Evolutionary conservation across 2,888 invertebrate genomes (phyloP), one percentile per base, ranked within the genome.

Genomic region (Blastobasis adustella): DNA sequence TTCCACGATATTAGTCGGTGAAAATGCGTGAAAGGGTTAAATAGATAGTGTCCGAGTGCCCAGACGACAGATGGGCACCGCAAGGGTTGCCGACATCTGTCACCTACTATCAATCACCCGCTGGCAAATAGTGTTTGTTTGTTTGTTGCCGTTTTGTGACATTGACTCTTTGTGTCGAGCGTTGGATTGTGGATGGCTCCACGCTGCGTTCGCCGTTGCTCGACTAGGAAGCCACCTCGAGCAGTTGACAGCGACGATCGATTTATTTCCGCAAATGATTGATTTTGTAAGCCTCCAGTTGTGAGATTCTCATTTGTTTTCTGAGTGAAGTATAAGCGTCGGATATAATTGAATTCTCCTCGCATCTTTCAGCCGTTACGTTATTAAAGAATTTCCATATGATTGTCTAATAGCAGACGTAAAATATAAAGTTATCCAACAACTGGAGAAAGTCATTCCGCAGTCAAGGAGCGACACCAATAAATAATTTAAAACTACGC

Each of bases 1-100:
- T 23, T 23, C 23, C 23, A 23, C 23, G 23, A 23, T 23, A 23
- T 23, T 23, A 23, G 23, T 23, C 58, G 65, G 62, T 64, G 58
- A 69, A 67, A 67, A 62, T 69, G 65, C 59, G 62, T 65, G 69
- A 67, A 63, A 58, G 64, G 59, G 59, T 37, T 55, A 56, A 47
- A 53, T 52, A 53, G 50, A 54, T 52, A 59, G 55, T 55, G 59
- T 54, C 61, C 62, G 65, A 61, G 63, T 81, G 77, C 77, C 78
- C 79, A 73, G 50, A 60, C 67, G 82, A 82, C 86, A 86, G 85
- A 87, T 86, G 85, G 78, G 60, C 61, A 56, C 64, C 62, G 77
- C 66, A 82, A 83, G 86, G 84, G 86, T 83, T 85, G 73, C 65
- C 69, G 65, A 66, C 83, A 86, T 85, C 85, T 86, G 86, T 79